Percentiles rank a stretch among this genome's conserved stretches.
phyloP scores from a whole-genome alignment of 92 coral and sea anemone genomes.

The Zoanthus sociatus region DNA sequence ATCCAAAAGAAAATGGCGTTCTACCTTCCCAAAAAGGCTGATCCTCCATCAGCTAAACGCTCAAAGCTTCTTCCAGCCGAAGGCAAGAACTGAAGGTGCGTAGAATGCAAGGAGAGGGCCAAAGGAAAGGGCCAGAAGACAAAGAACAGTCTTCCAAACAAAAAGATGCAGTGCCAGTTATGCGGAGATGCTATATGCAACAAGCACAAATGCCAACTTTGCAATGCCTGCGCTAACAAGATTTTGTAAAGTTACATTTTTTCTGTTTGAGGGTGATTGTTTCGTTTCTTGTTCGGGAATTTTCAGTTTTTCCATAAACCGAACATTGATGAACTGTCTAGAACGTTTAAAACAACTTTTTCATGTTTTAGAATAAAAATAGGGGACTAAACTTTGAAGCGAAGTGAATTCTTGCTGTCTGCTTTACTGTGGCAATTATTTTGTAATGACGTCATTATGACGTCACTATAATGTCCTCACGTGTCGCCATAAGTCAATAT shows the following conservation, averaged over 20 bases:
- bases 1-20: slow-evolving; percentile 39
- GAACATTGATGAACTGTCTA: not conserved
- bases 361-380: not conserved
- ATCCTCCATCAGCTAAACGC: slow-evolving; percentile 26
- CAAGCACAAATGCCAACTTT: slow-evolving; percentile 6
- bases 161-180: not conserved
- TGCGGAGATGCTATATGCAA: slow-evolving; percentile 2
- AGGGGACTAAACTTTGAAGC: slow-evolving; percentile 6
- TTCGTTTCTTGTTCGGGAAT: not conserved
- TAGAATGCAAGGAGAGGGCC: no score
- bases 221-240: slow-evolving; percentile 16
- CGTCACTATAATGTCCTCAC: not conserved
- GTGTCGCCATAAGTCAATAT: slow-evolving; percentile 22
- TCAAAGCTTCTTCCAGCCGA: slow-evolving; percentile 29
- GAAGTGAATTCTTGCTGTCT: slow-evolving; percentile 4
- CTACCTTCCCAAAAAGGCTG: slow-evolving; percentile 19
- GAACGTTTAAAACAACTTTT: not conserved
- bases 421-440: slow-evolving; percentile 20
- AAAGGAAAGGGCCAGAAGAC: slow-evolving; percentile 28
- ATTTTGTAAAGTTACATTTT: slow-evolving; percentile 2
- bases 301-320: slow-evolving; percentile 15
- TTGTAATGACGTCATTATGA: not conserved
- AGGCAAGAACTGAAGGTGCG: not conserved
- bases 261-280: slow-evolving; percentile 13
- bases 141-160: slow-evolving; percentile 17